These are phyloP conservation scores for Caenorhabditis virilis DNA, from an alignment of 2,888 invertebrate species.

Conservation along the genomic window DNA sequence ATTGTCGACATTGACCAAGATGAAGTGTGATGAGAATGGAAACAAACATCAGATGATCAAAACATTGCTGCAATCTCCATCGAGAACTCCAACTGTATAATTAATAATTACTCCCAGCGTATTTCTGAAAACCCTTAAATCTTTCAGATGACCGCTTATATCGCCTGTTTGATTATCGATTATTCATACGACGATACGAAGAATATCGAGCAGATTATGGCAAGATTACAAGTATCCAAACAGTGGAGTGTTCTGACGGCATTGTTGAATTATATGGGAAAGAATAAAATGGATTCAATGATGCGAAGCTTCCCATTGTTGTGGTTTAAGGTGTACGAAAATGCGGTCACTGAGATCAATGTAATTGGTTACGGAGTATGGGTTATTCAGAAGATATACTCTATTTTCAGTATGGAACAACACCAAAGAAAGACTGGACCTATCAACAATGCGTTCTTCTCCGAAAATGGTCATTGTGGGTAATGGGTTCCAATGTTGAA, in stretches of 20 bases:
- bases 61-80: conserved; percentile 24
- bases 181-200: conserved; percentile 24
- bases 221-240: conserved; percentile 24
- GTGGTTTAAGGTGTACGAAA: conserved; percentile 37
- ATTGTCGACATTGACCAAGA: conserved; percentile 18
- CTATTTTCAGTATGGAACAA: too few species aligned
- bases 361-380: conserved; percentile 4
- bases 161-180: conserved; percentile 33
- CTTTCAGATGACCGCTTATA: conserved; percentile 26
- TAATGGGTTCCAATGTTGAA: conserved; percentile 29
- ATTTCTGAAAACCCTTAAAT: too few species aligned
- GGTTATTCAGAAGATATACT: too few species aligned
- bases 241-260: conserved; percentile 23
- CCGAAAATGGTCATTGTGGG: conserved; percentile 33
- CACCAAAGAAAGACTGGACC: conserved; percentile 15
- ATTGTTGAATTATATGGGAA: conserved; percentile 16
- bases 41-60: conserved; percentile 23
- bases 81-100: conserved; percentile 12
- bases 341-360: conserved; percentile 19
- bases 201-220: conserved; percentile 28
- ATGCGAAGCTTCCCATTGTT: conserved; percentile 27
- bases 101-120: too few species aligned
- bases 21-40: conserved; percentile 5
- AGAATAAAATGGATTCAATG: conserved; percentile 11
- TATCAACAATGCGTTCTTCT: conserved; percentile 26